These are phyloP conservation scores for Deroplatys truncata DNA, from an alignment of 2,888 invertebrate genomes.

Conservation along the genomic window DNA sequence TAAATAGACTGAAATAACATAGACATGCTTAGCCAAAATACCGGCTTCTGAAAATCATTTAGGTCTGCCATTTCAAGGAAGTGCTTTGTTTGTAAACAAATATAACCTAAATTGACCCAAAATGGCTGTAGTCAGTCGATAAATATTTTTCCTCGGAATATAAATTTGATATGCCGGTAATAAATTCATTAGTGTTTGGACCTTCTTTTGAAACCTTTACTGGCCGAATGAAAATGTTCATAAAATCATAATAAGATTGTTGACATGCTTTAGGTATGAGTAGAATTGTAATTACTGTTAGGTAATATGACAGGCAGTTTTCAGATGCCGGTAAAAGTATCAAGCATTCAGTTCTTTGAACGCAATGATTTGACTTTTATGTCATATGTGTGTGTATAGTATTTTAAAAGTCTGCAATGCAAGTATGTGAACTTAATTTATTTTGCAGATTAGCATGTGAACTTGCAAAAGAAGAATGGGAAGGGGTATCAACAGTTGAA, in stretches of 20 bases:
- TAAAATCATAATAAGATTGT: too few species aligned
- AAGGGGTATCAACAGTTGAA: constrained; percentile 25
- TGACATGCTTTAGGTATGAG: too few species aligned
- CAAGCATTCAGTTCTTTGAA: too few species aligned
- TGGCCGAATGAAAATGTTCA: too few species aligned
- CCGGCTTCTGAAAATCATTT: background rate
- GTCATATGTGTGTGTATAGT: too few species aligned
- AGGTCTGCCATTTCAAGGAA: background rate
- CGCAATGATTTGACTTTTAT: too few species aligned
- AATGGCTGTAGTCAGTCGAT: background rate
- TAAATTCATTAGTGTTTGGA: background rate
- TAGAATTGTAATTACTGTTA: too few species aligned
- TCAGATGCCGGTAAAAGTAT: too few species aligned
- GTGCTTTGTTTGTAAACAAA: background rate
- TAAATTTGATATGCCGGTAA: background rate
- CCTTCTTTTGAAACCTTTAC: background rate
- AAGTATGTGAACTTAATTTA: background rate
- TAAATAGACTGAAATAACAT: too few species aligned
- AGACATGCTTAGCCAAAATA: background rate
- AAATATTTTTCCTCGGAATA: background rate
- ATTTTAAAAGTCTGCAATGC: too few species aligned
- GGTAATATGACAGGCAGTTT: too few species aligned
- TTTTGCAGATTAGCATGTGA: constrained; percentile 18
- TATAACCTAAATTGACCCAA: background rate
- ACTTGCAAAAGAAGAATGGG: constrained; percentile 27